Evolutionary conservation across 1,140 invertebrate species (phyloP), one percentile per base, ranked within the genome.

Genomic region (Idris sp.): DNA sequence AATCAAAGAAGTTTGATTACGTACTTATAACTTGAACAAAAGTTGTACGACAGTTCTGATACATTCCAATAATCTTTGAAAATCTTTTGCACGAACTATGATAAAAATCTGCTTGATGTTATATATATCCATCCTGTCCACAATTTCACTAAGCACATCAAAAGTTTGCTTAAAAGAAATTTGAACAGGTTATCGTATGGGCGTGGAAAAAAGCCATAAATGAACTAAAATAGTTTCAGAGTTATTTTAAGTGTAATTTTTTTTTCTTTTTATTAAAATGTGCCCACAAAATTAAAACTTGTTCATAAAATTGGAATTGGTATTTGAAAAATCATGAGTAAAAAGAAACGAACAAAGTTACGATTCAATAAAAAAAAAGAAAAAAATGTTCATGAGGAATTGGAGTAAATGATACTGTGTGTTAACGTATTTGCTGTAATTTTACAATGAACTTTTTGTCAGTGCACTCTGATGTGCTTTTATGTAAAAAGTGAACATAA

Each of bases 1-100:
- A 68, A 68, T 68, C 53, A 68, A 49, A 40, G 26, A 58, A 68
- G 41, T 68, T 58, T 68, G 43, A 58, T 58, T 68, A 58, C 43
- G 14, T 68, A 58, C 51, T 68, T 58, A 58, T 58, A 58, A 56
- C 33, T 36, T 35, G 2, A 14, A 58, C 36, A 68, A 68, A 59
- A 68, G 64, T 68, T 68, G 35, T 13, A 2, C 19, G 38, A 56
- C 43, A 56, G 46, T 28, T 68, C 46, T 28, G 28, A 59, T 51
- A 59, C 31, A 59, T 51, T 44, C 18, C 51, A 33, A 13, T 58
- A 67, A 68, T 68, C 53, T 68, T 68, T 43, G 15, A 30, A 59
- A 22, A 51, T 43, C 40, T 67, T 58, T 18, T 2, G 28, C 8
- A 1, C 35, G 35, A 69, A 46, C 64, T 49, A 58, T 58, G 51